Conservation (phyloP, 2,888 invertebrate genomes). For the Notocelia uddmanniana region DNA sequence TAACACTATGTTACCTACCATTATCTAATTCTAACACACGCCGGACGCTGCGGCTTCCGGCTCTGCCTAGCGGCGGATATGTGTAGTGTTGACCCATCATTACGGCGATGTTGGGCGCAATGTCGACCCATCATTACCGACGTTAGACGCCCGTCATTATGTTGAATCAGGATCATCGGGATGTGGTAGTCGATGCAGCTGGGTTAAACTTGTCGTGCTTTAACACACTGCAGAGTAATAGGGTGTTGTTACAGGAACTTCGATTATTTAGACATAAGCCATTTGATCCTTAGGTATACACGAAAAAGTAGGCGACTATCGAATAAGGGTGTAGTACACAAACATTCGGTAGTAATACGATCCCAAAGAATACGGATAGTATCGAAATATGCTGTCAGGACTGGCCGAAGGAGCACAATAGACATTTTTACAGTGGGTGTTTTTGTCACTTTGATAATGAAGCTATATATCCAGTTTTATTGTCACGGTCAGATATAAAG, state of each 20-base stretch:
- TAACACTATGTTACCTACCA: neutral
- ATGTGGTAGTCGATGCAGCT: slow-evolving; percentile 19
- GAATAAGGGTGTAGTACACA: too few species aligned
- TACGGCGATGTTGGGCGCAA: neutral
- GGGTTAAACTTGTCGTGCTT: neutral
- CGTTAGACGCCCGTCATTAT: slow-evolving; percentile 38
- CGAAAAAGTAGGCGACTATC: neutral
- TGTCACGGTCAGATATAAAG: too few species aligned
- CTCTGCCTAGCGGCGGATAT: slow-evolving; percentile 16
- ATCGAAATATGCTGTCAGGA: too few species aligned
- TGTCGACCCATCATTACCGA: slow-evolving; percentile 26
- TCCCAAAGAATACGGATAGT: too few species aligned
- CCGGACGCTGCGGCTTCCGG: slow-evolving; percentile 41
- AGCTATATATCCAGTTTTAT: too few species aligned
- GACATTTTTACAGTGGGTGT: too few species aligned
- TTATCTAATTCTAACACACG: slow-evolving; percentile 23
- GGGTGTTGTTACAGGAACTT: neutral
- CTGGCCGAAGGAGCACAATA: too few species aligned
- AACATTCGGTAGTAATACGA: too few species aligned
- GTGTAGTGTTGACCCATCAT: slow-evolving; percentile 8
- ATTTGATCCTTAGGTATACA: neutral
- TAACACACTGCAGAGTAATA: neutral
- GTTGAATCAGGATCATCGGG: slow-evolving; percentile 16
- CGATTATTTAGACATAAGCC: neutral
- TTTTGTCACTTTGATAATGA: too few species aligned